Evolutionary conservation across 2,797 vertebrate species (phyloP), one percentile per base, ranked within the genome.

Genomic region (Acrocephalus scirpaceus): DNA sequence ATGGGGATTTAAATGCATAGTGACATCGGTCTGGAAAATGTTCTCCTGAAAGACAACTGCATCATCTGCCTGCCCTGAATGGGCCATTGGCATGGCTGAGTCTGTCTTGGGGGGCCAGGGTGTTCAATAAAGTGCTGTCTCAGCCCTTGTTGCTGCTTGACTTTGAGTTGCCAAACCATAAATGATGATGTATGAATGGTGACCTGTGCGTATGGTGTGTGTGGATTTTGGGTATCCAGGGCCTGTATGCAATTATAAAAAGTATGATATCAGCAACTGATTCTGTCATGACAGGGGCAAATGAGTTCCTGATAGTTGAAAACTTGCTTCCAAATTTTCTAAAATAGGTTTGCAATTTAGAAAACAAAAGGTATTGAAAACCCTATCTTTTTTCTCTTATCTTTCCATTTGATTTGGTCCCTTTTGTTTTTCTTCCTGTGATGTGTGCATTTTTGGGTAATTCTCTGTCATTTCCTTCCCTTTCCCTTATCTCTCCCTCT

Each of bases 391-490:
- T 56, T 32, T 65, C 87, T 88, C 40, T 92, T 82, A 78, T 93
- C 94, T 88, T 66, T 71, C 21, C 69, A 84, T 91, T 91, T 90
- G 78, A 92, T 93, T 88, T 93, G 69, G 42, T 84, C 36, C 38
- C 90, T 86, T 97, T 97, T 92, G 88, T 96, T 74, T 95, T 54
- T 48, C n/a, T 32, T 57, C 85, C 73, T 11, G 12, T 80, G 85
- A 96, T 93, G 86, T 32, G 32, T 83, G 90, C 70, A 51, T 92
- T 96, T 96, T 82, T 97, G 58, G 70, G 86, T 85, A 84, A 94
- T 94, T 97, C 96, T 86, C 84, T 84, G 32, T 67, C 9, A 45
- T 82, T 80, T 77, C 96, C 93, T 96, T 96, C 81, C 96, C 85
- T 88, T 69, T 81, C 80, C 88, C 81, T 92, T 84, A 87, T 93